phyloP scores from a whole-genome alignment of 1,140 invertebrate species.

The Dendrolimus punctatus region DNA sequence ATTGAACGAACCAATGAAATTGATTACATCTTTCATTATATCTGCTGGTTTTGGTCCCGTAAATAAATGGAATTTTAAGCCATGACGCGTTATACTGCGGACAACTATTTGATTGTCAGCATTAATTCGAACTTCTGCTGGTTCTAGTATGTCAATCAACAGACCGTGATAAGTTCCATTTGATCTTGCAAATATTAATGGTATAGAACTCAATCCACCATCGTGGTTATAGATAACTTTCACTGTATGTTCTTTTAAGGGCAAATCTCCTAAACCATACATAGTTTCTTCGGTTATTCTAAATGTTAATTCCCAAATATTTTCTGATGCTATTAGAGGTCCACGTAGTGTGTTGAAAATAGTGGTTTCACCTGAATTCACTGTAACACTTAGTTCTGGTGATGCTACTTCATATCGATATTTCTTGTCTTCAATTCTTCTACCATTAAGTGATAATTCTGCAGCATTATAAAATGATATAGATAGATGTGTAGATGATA shows the following conservation, averaged over 20 bases:
- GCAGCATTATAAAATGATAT: constrained; percentile 40
- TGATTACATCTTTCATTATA: constrained; percentile 49
- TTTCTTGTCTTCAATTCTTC: constrained; percentile 31
- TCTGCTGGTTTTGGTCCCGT: constrained; percentile 49
- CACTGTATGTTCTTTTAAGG: constrained; percentile 28
- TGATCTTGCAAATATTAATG: constrained; percentile 46
- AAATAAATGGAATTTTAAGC: constrained; percentile 52
- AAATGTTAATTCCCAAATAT: constrained; percentile 61
- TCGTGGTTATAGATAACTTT: constrained; percentile 48
- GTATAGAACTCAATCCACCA: constrained; percentile 31
- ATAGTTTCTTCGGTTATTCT: constrained; percentile 47
- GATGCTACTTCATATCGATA: constrained; percentile 39
- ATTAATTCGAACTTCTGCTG: constrained; percentile 39
- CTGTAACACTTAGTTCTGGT: constrained; percentile 41
- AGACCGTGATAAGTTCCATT: constrained; percentile 46
- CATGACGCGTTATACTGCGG: constrained; percentile 39
- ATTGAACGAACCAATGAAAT: constrained; percentile 22
- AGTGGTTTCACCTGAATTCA: constrained; percentile 28
- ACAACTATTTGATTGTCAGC: constrained; percentile 39
- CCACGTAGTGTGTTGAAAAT: constrained; percentile 52
- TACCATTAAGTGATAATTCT: constrained; percentile 16
- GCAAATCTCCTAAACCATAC: constrained; percentile 56
- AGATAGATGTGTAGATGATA: constrained; percentile 36
- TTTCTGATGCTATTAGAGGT: constrained; percentile 50
- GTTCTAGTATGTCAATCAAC: constrained; percentile 36